Conservation (phyloP, 1,140 invertebrate genomes). For the Anastatus disparis region DNA sequence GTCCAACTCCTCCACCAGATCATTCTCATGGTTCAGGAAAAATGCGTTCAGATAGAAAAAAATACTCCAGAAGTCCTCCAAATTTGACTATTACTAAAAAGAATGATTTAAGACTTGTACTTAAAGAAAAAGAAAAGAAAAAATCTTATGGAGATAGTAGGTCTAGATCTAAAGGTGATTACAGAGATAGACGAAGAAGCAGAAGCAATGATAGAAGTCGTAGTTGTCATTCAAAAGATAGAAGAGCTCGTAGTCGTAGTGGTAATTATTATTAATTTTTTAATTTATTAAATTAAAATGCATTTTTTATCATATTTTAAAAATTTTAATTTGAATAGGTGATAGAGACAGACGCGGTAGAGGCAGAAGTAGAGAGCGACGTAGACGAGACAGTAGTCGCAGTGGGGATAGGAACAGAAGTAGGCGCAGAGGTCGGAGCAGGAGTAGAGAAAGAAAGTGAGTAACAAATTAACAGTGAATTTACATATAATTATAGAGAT, state of each 20-base stretch:
- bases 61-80: constrained; percentile 41
- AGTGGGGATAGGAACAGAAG: constrained; percentile 56
- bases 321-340: constrained; percentile 8
- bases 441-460: constrained; percentile 63
- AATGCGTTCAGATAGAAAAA: constrained; percentile 45
- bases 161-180: constrained; percentile 60
- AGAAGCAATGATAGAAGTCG: constrained; percentile 48
- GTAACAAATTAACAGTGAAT: constrained; percentile 37
- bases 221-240: constrained; percentile 53
- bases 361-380: constrained; percentile 53
- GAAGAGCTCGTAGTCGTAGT: constrained; percentile 54
- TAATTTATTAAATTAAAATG: neutral
- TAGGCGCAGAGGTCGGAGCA: constrained; percentile 55
- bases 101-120: constrained; percentile 63
- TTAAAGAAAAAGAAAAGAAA: constrained; percentile 66
- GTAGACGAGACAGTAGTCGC: constrained; percentile 46
- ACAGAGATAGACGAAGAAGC: constrained; percentile 58
- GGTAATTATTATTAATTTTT: constrained; percentile 32
- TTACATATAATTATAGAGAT: too few species aligned
- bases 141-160: constrained; percentile 52
- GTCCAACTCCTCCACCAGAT: constrained; percentile 52
- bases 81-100: constrained; percentile 52
- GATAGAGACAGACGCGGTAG: constrained; percentile 56
- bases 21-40: constrained; percentile 37
- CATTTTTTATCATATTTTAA: neutral